Evolutionary conservation across 2,113 vertebrate species (phyloP), one percentile per base, ranked within the genome.

Genomic region (Alces alces): DNA sequence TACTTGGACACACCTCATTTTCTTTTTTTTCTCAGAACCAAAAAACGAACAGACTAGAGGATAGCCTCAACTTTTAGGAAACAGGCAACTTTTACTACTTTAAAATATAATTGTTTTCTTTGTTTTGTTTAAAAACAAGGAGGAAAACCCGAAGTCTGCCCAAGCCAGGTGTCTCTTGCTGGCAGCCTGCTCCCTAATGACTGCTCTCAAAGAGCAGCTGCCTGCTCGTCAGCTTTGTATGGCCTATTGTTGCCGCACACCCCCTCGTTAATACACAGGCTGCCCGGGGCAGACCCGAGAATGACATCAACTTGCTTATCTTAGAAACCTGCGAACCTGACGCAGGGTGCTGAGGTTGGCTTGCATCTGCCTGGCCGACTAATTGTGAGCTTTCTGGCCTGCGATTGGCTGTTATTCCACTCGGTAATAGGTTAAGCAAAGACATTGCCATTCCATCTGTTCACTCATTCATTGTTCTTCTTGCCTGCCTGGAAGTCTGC

Each of bases 401-500:
- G 86, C 96, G 98, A 99, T 99, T 99, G 99, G 99, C 98, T 98
- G 97, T 89, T 23, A 76, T 64, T 98, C 98, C 95, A 98, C 98
- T 99, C 98, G 12, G 98, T 98, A 99, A 99, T 99, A 98, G 99
- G 99, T 99, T 99, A 99, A 99, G 98, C 99, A 99, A 99, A 99
- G 99, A 99, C 99, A 99, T 99, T 99, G 99, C 99, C 98, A 98
- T 98, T 99, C 99, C 99, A 99, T 99, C 99, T 99, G 99, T 99
- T 99, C 99, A 98, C 98, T 99, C 98, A 98, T 98, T 99, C 99
- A 99, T 99, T 99, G 99, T 99, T 99, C 99, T 99, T 98, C 98
- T 98, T 78, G 99, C 98, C 98, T 98, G 98, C 98, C 98, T 99
- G 98, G 97, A 98, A 98, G 99, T 98, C 98, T 98, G 99, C 98